Evolutionary conservation across 2,113 vertebrate genomes (phyloP).

Genomic region (Athene noctua): DNA sequence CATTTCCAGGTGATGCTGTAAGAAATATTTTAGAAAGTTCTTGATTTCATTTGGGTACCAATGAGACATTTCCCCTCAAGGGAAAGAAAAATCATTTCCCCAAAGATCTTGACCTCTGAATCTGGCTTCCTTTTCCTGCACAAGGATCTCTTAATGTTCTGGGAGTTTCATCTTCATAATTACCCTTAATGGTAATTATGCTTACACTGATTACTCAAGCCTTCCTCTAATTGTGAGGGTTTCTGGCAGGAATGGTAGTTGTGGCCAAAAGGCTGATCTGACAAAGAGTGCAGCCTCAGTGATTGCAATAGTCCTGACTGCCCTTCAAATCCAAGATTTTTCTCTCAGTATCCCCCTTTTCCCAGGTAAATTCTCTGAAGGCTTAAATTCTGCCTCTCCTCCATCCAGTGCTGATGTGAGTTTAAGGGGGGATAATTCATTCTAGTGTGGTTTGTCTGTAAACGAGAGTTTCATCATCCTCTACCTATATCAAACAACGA

Average conservation of each 20-base stretch:
- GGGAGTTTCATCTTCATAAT: not conserved
- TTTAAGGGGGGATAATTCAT: not conserved
- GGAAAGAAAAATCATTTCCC: not conserved
- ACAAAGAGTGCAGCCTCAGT: not conserved
- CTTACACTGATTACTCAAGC: not conserved
- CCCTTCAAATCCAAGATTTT: not conserved
- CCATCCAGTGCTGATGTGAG: not conserved
- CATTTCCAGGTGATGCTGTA: not conserved
- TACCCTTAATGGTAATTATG: not conserved
- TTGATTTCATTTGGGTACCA: not conserved
- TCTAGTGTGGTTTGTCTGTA: not conserved
- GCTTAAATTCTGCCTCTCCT: not conserved
- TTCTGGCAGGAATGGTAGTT: not conserved
- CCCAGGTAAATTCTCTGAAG: not conserved
- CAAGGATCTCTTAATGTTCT: not conserved
- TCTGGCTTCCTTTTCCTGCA: not conserved
- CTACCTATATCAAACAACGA: not conserved
- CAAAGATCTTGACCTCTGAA: not conserved
- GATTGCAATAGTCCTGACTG: not conserved
- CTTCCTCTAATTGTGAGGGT: not conserved
- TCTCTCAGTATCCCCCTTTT: not conserved
- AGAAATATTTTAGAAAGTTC: not conserved
- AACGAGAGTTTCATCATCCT: not conserved
- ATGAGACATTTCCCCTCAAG: not conserved
- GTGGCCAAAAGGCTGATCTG: not conserved